phyloP scores from a whole-genome alignment of 2,797 vertebrate species.

The Protosalanx chinensis region DNA sequence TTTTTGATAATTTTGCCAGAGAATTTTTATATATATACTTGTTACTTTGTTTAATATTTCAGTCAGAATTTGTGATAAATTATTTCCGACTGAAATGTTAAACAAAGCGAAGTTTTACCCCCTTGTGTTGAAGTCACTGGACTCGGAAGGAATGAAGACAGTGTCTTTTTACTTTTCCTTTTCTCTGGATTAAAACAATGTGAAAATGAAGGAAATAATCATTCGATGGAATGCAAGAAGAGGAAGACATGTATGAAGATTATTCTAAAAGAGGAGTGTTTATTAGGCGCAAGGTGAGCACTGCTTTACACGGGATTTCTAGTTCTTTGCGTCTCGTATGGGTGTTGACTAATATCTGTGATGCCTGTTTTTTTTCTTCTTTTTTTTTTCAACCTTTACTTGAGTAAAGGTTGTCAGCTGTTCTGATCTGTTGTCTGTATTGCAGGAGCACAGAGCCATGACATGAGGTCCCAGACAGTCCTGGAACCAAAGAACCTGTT shows the following conservation, averaged over 20 bases:
- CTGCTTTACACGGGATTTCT: not conserved
- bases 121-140: slow-evolving; percentile 54
- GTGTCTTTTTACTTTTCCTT: slow-evolving; percentile 13
- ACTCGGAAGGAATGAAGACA: slow-evolving; percentile 31
- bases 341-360: not conserved
- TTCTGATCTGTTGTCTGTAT: slow-evolving; percentile 29
- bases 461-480: slow-evolving; percentile 42
- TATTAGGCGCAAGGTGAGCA: slow-evolving; percentile 58
- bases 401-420: not conserved
- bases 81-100: slow-evolving; percentile 37
- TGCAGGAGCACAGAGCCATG: slow-evolving; percentile 54
- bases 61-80: no score
- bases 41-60: no score
- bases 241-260: slow-evolving; percentile 46
- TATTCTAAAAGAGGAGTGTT: slow-evolving; percentile 30
- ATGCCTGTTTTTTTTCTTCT: no score
- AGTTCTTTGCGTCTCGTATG: no score
- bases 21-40: not conserved
- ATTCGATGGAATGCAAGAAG: slow-evolving; percentile 32
- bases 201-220: slow-evolving; percentile 66
- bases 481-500: slow-evolving; percentile 47
- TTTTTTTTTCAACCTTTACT: no score
- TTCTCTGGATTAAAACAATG: slow-evolving; percentile 58
- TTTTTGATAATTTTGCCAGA: slow-evolving; percentile 43
- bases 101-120: not conserved